Percentiles rank a stretch among this genome's conserved stretches.
These are phyloP conservation scores for Smutsia temminckii DNA, from an alignment of 2,797 vertebrate genomes.

Conservation along the genomic window DNA sequence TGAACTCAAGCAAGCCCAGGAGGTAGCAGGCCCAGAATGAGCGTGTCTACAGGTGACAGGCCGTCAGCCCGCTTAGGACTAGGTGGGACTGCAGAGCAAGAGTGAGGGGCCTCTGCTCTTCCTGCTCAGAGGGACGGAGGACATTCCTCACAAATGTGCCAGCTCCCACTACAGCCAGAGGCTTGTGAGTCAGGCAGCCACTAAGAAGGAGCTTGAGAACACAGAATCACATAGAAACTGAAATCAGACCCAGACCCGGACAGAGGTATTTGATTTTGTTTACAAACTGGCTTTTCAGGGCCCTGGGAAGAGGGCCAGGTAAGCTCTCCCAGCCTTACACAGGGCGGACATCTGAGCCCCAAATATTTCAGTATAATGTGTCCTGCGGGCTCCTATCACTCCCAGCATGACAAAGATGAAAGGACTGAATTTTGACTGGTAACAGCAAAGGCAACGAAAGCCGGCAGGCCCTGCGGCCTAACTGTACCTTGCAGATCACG, in stretches of 20 bases:
- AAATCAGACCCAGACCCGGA: background rate
- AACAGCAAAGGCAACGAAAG: background rate
- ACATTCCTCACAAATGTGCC: background rate
- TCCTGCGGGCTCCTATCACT: background rate
- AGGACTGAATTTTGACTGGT: background rate
- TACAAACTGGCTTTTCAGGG: background rate
- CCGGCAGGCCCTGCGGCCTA: fast-evolving
- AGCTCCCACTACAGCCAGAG: background rate
- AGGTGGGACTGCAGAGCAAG: background rate
- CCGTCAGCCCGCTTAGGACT: background rate
- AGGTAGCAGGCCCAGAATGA: background rate
- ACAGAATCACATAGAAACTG: background rate
- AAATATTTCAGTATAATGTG: background rate
- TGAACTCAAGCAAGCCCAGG: fast-evolving
- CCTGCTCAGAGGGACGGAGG: background rate
- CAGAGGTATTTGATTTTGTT: background rate
- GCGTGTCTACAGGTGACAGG: background rate
- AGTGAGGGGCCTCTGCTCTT: background rate
- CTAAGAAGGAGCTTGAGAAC: background rate
- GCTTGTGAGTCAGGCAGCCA: background rate
- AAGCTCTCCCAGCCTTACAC: background rate
- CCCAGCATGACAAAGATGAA: background rate
- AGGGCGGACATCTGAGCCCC: background rate
- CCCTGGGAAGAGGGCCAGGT: background rate
- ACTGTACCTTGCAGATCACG: conserved; percentile 92